Evolutionary conservation across 2,888 invertebrate genomes (phyloP).

Genomic region (Icerya purchasi): DNA sequence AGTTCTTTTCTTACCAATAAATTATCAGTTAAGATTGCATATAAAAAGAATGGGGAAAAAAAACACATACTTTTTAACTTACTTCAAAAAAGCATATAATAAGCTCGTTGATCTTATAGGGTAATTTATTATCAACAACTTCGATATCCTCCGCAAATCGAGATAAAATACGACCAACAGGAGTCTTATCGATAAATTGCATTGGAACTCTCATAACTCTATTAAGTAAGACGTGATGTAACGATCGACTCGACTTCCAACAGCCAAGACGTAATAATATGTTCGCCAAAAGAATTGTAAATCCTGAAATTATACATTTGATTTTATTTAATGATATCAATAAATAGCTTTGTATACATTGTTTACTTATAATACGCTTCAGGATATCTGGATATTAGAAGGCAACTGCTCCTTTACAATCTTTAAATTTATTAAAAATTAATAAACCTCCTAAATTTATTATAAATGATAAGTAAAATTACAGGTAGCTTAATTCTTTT

Average conservation of each 20-base stretch:
- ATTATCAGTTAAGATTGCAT: too few species aligned
- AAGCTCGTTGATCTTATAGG: slow-evolving; percentile 33
- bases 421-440: too few species aligned
- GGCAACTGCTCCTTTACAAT: too few species aligned
- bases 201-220: slow-evolving; percentile 33
- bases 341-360: too few species aligned
- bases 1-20: too few species aligned
- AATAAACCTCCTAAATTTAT: too few species aligned
- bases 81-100: slow-evolving; percentile 21
- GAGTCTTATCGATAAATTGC: slow-evolving; percentile 31
- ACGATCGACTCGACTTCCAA: slow-evolving; percentile 31
- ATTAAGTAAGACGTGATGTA: slow-evolving; percentile 15
- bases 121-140: slow-evolving; percentile 35
- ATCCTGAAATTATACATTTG: not conserved
- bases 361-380: too few species aligned
- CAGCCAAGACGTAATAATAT: slow-evolving; percentile 36
- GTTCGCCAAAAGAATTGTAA: not conserved
- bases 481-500: too few species aligned
- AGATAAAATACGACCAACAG: slow-evolving; percentile 28
- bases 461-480: too few species aligned
- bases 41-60: not conserved
- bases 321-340: too few species aligned
- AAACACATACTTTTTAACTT: slow-evolving; percentile 16
- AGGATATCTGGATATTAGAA: too few species aligned
- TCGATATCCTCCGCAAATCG: slow-evolving; percentile 39